Percentiles rank a stretch among this genome's conserved stretches.
These are phyloP conservation scores for Crematogaster levior DNA, from an alignment of 2,888 invertebrate genomes.

Conservation along the genomic window DNA sequence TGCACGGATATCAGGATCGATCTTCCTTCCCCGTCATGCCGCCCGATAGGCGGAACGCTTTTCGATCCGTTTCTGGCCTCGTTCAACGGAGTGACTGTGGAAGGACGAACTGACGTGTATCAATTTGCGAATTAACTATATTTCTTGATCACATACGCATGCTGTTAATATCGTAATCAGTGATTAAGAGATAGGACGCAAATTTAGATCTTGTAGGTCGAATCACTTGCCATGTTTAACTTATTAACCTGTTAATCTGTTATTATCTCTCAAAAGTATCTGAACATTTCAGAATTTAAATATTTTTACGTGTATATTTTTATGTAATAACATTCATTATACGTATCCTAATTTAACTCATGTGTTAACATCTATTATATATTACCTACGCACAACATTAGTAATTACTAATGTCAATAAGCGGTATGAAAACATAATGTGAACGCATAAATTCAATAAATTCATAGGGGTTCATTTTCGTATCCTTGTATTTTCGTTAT, in stretches of 20 bases:
- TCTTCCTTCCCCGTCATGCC: slow-evolving; percentile 49
- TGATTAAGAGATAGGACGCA: background rate
- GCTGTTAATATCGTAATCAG: background rate
- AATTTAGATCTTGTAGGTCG: background rate
- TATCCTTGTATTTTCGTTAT: background rate
- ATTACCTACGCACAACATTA: too few species aligned
- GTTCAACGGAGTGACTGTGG: background rate
- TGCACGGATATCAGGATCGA: slow-evolving; percentile 57
- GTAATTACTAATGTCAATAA: background rate
- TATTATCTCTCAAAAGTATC: background rate
- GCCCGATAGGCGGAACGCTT: slow-evolving; percentile 35
- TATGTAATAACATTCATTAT: background rate
- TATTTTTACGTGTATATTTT: background rate
- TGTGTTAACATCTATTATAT: background rate
- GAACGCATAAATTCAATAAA: background rate
- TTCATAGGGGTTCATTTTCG: background rate
- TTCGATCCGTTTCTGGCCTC: slow-evolving; percentile 1
- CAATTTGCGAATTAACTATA: background rate
- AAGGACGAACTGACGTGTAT: background rate
- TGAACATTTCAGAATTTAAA: background rate
- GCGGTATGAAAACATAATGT: background rate
- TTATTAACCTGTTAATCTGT: background rate
- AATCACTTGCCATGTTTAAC: background rate
- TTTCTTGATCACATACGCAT: background rate
- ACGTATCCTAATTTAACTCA: background rate